Percentiles rank a stretch among this genome's conserved stretches.
These are phyloP conservation scores for Incurvaria masculella DNA, from an alignment of 2,888 invertebrate species.

Conservation along the genomic window DNA sequence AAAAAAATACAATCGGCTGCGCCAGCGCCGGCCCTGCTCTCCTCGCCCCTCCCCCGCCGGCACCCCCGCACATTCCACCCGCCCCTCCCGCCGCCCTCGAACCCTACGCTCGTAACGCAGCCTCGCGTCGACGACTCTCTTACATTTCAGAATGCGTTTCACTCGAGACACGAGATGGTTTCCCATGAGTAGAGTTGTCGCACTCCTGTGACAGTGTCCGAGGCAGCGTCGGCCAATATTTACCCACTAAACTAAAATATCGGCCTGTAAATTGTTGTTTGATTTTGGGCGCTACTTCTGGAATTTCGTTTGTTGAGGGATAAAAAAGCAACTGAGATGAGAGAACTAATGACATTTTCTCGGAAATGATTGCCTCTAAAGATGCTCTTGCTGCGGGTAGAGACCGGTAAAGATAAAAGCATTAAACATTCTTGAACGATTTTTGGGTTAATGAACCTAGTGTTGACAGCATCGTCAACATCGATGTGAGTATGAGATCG, in stretches of 20 bases:
- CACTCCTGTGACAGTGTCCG: not conserved
- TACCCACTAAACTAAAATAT: not conserved
- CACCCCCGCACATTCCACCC: not conserved
- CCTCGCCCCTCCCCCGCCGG: not conserved
- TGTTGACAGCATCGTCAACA: no score
- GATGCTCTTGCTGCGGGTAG: no score
- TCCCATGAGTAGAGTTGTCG: not conserved
- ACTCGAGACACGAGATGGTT: not conserved
- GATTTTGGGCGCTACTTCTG: not conserved
- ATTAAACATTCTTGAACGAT: no score
- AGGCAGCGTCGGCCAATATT: not conserved
- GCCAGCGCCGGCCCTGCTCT: not conserved
- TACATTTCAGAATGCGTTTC: not conserved
- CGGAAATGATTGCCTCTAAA: no score
- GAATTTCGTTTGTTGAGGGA: no score
- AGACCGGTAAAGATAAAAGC: no score
- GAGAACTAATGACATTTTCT: no score
- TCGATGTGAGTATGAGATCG: no score
- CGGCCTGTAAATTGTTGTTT: not conserved
- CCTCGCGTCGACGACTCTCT: not conserved
- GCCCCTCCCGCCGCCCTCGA: not conserved
- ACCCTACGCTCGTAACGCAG: not conserved
- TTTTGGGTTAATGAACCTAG: no score
- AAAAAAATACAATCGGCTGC: no score
- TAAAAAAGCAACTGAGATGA: no score